phyloP scores from a whole-genome alignment of 2,888 invertebrate species.

The Cremastinae sp. region DNA sequence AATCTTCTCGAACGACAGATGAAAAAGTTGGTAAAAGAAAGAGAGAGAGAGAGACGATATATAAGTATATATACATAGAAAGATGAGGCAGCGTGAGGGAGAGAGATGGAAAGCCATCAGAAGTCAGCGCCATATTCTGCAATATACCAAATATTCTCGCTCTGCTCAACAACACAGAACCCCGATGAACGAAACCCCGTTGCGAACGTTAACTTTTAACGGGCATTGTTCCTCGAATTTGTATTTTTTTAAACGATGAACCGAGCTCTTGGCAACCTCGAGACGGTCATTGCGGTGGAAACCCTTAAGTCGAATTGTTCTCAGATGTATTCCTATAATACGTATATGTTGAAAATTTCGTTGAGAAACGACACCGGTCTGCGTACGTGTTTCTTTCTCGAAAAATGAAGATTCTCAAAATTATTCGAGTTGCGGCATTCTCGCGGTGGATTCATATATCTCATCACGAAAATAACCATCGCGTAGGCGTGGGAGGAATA shows the following conservation, averaged over 20 bases:
- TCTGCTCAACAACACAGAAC: conserved; percentile 42
- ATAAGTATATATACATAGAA: conserved; percentile 42
- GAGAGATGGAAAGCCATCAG: conserved; percentile 26
- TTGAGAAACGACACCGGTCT: conserved; percentile 4
- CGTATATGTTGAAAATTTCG: too few species aligned
- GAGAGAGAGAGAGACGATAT: conserved; percentile 1
- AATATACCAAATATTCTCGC: conserved; percentile 43
- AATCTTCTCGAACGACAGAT: conserved; percentile 40
- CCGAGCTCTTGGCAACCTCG: conserved; percentile 69
- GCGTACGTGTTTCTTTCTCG: neutral
- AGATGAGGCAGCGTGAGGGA: conserved; percentile 38
- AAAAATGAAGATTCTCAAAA: conserved; percentile 26
- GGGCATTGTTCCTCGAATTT: conserved; percentile 75
- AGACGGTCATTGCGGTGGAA: conserved; percentile 69
- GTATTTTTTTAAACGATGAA: conserved; percentile 72
- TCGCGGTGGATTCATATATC: conserved; percentile 69
- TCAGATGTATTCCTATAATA: too few species aligned
- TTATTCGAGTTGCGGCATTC: conserved; percentile 70
- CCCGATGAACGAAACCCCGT: conserved; percentile 66
- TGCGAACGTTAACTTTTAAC: conserved; percentile 72
- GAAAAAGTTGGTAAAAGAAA: conserved; percentile 34
- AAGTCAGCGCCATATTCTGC: conserved; percentile 16
- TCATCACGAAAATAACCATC: conserved; percentile 71
- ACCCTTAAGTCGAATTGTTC: conserved; percentile 5
- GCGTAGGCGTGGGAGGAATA: conserved; percentile 48